phyloP scores from a whole-genome alignment of 1,140 invertebrate genomes.

The Leptoteleia sp. region DNA sequence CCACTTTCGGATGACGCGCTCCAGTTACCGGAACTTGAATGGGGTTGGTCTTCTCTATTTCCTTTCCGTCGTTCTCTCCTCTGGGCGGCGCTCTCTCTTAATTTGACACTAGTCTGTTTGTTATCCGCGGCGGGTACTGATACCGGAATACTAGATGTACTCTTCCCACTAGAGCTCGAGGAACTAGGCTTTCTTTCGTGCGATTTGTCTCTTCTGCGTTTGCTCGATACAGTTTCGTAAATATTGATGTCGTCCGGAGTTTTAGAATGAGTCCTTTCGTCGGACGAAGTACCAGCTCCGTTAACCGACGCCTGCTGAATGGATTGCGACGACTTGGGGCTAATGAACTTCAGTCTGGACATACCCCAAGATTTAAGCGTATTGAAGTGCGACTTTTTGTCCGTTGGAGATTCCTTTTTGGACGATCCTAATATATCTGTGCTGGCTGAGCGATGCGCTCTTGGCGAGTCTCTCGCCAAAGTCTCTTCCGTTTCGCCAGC shows the following conservation, averaged over 20 bases:
- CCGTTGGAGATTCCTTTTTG: conserved; percentile 83
- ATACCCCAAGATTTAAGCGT: conserved; percentile 91
- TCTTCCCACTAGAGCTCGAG: conserved; percentile 83
- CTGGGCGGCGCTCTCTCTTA: conserved; percentile 86
- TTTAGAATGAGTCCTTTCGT: conserved; percentile 74
- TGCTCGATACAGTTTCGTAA: conserved; percentile 85
- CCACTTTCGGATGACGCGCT: conserved; percentile 94
- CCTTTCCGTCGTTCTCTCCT: conserved; percentile 83
- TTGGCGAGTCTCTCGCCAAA: conserved; percentile 79
- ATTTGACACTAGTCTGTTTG: conserved; percentile 83
- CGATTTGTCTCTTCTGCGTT: conserved; percentile 81
- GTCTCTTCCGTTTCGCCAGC: conserved; percentile 82
- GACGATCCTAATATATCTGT: conserved; percentile 76
- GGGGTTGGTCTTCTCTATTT: conserved; percentile 85
- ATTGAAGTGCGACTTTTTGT: conserved; percentile 89
- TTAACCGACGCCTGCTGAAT: conserved; percentile 72
- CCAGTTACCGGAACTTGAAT: conserved; percentile 96
- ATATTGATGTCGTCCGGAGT: conserved; percentile 83
- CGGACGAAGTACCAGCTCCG: conserved; percentile 71
- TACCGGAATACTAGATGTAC: conserved; percentile 82
- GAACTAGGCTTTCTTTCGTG: conserved; percentile 89
- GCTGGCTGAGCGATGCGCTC: conserved; percentile 86
- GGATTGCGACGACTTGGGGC: conserved; percentile 81
- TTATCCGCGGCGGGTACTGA: conserved; percentile 80
- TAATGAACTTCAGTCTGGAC: conserved; percentile 87